Base-by-base conservation (phyloP, 2,113 vertebrate species). In the Sclerurus mexicanus region DNA sequence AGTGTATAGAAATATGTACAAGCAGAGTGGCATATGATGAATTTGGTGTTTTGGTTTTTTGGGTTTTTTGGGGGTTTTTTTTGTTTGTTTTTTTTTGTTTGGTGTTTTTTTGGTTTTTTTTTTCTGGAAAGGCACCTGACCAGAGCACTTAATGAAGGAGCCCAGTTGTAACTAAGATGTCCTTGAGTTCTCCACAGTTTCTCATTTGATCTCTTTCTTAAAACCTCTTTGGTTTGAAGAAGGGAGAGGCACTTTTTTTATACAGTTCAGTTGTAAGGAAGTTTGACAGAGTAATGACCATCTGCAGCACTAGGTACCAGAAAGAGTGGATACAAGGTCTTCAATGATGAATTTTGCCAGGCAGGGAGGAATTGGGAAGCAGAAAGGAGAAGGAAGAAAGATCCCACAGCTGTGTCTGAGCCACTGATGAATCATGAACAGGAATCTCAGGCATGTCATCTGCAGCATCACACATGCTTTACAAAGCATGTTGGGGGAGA, bases 231-330 rank as follows among this genome's bases (percentile, higher is more conserved):
- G 25, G 7, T 25, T 83, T 49, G 39, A 67, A 40, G 85, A 59
- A 79, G 62, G 31, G 75, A 75, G 35, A 60, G 14, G 6, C 7
- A n/a, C 6, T 87, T 89, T n/a, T 68, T 7, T 53, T 59, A 25
- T 7, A 8, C 11, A 56, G 14, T 55, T 68, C 59, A 7, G 2
- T 5, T 10, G 35, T 50, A 67, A 37, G 9, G 21, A 87, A 56
- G 19, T 66, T 13, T 69, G 27, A 30, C 21, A 59, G 10, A 47
- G 5, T 35, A 78, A 60, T 1, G 3, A 6, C 5, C 0, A 0
- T 68, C n/a, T 72, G 53, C 31, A 60, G 53, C 27, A 28, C 33
- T 56, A 31, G 21, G 30, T 55, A 44, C 20, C 58, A 66, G 53
- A 69, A 80, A 37, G 8, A 50, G 46, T 44, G 31, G n/a, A 31